A percentile compares a stretch with the other conserved stretches of the same genome.
phyloP scores from a whole-genome alignment of 2,797 vertebrate species.

The Myotis myotis region DNA sequence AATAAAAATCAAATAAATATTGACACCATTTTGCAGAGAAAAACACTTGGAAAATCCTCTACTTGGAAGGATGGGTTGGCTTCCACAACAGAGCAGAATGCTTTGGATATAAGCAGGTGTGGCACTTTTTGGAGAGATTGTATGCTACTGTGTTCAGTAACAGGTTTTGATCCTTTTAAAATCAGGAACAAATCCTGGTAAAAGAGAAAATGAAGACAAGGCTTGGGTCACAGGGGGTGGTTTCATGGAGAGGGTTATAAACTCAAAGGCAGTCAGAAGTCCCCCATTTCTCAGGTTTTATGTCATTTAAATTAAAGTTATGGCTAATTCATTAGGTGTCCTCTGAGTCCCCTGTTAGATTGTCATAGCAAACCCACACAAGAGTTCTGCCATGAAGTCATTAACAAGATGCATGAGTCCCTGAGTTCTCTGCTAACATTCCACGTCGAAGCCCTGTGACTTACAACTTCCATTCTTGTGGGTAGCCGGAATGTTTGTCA shows the following conservation, averaged over 20 bases:
- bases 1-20: constrained; percentile 63
- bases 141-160: not conserved
- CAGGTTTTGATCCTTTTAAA: constrained; percentile 20
- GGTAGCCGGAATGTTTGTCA: constrained; percentile 55
- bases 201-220: constrained; percentile 51
- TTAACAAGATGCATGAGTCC: constrained; percentile 67
- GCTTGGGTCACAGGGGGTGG: not conserved
- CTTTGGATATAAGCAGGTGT: not conserved
- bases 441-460: constrained; percentile 40
- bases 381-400: not conserved
- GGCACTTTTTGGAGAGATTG: constrained; percentile 8
- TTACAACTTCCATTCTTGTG: constrained; percentile 59
- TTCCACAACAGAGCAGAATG: constrained; percentile 4
- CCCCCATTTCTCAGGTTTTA: constrained; percentile 1
- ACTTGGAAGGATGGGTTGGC: not conserved
- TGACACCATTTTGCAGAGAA: not conserved
- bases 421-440: constrained; percentile 44
- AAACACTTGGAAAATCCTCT: constrained; percentile 41
- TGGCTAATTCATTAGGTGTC: constrained; percentile 57
- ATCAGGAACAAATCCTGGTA: not conserved
- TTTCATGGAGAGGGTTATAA: not conserved
- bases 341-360: constrained; percentile 4
- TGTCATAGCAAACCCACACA: not conserved
- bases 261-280: not conserved
- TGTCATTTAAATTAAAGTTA: constrained; percentile 57